Evolutionary conservation across 2,797 vertebrate species (phyloP).

Genomic region (Diplodus sargus): DNA sequence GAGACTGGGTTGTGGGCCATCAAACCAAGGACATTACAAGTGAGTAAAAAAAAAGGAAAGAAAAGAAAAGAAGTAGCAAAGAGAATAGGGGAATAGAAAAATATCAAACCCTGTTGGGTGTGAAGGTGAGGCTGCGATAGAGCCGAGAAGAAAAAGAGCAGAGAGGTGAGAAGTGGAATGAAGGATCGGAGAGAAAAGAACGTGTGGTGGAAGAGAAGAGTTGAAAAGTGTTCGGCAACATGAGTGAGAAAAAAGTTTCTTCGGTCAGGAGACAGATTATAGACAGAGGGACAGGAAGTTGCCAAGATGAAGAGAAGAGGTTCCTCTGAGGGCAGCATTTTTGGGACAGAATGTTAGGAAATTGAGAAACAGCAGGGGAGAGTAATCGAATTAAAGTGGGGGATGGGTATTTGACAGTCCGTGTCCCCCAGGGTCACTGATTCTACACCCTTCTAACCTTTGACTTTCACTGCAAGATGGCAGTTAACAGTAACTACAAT

Average conservation of each 20-base stretch:
- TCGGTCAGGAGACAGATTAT: conserved; percentile 49
- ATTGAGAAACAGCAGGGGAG: conserved; percentile 26
- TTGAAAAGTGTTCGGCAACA: conserved; percentile 56
- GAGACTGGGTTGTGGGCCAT: conserved; percentile 37
- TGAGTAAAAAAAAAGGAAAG: conserved; percentile 38
- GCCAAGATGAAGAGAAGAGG: conserved; percentile 24
- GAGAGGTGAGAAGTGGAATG: conserved; percentile 61
- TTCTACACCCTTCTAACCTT: no score
- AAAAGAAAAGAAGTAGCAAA: conserved; percentile 27
- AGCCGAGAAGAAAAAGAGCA: conserved; percentile 41
- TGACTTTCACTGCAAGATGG: no score
- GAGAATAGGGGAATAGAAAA: conserved; percentile 40
- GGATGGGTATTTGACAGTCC: conserved; percentile 4
- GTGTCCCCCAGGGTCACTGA: neutral
- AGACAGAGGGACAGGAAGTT: conserved; percentile 30
- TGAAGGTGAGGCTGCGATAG: conserved; percentile 48
- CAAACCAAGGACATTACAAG: conserved; percentile 70
- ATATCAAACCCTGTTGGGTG: conserved; percentile 58
- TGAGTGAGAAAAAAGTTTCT: conserved; percentile 47
- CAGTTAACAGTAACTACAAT: no score
- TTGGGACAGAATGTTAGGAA: conserved; percentile 10
- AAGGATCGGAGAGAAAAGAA: conserved; percentile 32
- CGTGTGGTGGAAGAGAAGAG: conserved; percentile 6
- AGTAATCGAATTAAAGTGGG: neutral
- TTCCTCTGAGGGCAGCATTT: conserved; percentile 20